Evolutionary conservation across 2,113 vertebrate species (phyloP).

Genomic region (Apus apus): DNA sequence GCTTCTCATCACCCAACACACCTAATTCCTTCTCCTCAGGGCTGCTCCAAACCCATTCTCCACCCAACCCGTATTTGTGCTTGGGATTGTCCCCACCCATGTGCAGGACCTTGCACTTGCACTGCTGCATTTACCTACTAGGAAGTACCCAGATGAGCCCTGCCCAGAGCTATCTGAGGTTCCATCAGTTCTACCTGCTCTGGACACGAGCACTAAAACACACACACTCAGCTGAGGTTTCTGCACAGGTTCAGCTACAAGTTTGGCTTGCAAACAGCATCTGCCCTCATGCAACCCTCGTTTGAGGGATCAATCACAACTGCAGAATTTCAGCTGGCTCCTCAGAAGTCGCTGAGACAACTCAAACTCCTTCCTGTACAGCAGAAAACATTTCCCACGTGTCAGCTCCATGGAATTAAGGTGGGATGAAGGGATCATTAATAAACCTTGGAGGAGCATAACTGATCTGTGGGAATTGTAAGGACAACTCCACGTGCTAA

Average conservation of each 20-base stretch:
- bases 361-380: slow-evolving; percentile 15
- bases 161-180: not conserved
- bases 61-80: too few relatives aligned
- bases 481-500: slow-evolving; percentile 12
- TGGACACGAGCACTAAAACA: not conserved
- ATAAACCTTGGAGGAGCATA: slow-evolving; percentile 44
- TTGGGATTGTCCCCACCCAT: too few relatives aligned
- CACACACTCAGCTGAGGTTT: not conserved
- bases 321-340: slow-evolving; percentile 23
- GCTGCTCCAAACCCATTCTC: too few relatives aligned
- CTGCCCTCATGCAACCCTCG: not conserved
- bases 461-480: slow-evolving; percentile 37
- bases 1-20: too few relatives aligned
- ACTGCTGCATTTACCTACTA: too few relatives aligned
- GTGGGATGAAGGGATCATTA: slow-evolving; percentile 55
- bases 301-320: not conserved
- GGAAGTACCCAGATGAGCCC: not conserved
- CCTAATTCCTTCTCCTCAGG: too few relatives aligned
- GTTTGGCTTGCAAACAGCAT: not conserved
- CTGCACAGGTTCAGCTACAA: not conserved
- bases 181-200: not conserved
- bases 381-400: not conserved
- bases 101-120: too few relatives aligned
- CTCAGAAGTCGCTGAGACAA: slow-evolving; percentile 28
- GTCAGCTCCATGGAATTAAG: slow-evolving; percentile 54